phyloP scores from a whole-genome alignment of 2,113 vertebrate genomes.

The Mobula birostris region DNA sequence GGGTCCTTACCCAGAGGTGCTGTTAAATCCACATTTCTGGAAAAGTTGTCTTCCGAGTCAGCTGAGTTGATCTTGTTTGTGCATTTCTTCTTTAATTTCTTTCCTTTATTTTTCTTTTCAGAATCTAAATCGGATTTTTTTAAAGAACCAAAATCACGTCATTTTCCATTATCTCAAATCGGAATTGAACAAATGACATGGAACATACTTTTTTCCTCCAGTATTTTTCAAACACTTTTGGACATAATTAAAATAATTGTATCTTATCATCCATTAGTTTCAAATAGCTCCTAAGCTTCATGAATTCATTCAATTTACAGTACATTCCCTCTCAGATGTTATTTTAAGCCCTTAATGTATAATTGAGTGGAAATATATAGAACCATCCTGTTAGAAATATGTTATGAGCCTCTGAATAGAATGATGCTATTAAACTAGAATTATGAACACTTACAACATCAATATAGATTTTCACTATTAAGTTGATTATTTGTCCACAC shows the following conservation, averaged over 20 bases:
- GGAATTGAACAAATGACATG: neutral
- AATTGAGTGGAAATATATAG: neutral
- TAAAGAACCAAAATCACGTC: neutral
- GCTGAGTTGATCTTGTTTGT: constrained; percentile 28
- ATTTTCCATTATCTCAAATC: neutral
- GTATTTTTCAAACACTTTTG: neutral
- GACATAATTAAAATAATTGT: neutral
- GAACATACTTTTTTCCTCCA: neutral
- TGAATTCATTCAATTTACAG: neutral
- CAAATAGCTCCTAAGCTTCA: neutral
- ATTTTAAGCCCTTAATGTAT: neutral
- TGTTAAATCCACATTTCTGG: constrained; percentile 24
- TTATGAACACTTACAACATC: neutral
- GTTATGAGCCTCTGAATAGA: neutral
- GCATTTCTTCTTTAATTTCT: neutral
- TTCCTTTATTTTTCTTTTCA: constrained; percentile 5
- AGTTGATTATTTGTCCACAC: neutral
- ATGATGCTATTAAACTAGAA: neutral
- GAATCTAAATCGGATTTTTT: neutral
- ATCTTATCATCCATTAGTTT: neutral
- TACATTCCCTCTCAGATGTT: neutral
- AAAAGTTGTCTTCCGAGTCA: neutral
- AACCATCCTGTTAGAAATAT: neutral
- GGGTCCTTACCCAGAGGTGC: constrained; percentile 24
- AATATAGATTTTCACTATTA: neutral